Base-by-base conservation (phyloP, 2,888 invertebrate genomes). In the Belgica antarctica region DNA sequence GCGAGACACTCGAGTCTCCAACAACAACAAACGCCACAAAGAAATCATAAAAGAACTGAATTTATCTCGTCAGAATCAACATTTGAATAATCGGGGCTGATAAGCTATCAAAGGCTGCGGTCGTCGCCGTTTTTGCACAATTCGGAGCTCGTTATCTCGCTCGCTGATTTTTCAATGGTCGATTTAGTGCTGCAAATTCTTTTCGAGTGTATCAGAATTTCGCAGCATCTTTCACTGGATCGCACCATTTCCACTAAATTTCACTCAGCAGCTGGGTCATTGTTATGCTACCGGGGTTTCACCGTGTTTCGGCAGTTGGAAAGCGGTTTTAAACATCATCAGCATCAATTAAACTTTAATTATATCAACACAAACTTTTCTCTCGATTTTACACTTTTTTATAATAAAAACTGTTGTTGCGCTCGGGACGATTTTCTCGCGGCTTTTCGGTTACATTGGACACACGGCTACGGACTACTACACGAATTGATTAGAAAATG, bases 331-430 rank as follows among this genome's bases (percentile, higher is more conserved):
- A 19, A 47, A 41, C 46, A 66, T 46, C 65, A 46, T 46, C 24
- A 66, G 25, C 65, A 66, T 25, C 47, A 46, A 27, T n/a, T 25
- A n/a, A n/a, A 41, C 10, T 12, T 12, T 7, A 52, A 52, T 41
- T 10, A 10, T 41, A 12, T 10, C 41, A 41, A 41, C n/a, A 41
- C 41, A 10, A 25, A n/a, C 19, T 46, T 63, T 63, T 62, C 31
- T 27, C 15, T 59, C 24, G 24, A 5, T 59, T 22, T 22, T 10
- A 47, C 5, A 47, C 15, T 47, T 47, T 47, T 24, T 31, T 47
- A 47, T 24, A 19, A 25, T 22, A 66, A 41, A 66, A 66, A 66
- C 65, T 66, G 46, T 66, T 46, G 52, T 52, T 22, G 15, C 17
- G 22, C n/a, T 52, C 22, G 3, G 12, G 19, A 52, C 5, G 22